phyloP scores from a whole-genome alignment of 2,797 vertebrate genomes.

The Hippoglossus hippoglossus region DNA sequence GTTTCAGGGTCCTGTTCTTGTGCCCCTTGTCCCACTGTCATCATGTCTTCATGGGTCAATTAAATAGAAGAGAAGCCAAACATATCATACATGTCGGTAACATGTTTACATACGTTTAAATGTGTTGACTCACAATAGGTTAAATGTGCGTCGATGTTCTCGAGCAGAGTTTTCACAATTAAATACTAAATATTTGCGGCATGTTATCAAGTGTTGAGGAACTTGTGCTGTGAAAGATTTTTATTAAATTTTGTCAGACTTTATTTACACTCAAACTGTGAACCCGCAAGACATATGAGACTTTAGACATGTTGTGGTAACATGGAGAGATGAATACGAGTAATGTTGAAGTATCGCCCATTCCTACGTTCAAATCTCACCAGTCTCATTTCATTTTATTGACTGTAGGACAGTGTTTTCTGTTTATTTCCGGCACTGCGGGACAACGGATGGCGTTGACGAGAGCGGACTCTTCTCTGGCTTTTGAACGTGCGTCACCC shows the following conservation, averaged over 20 bases:
- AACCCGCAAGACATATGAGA: constrained; percentile 34
- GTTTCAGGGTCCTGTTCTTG: no score
- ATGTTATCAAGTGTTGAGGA: constrained; percentile 36
- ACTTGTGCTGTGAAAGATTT: constrained; percentile 50
- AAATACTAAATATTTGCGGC: constrained; percentile 5
- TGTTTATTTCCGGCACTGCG: constrained; percentile 40
- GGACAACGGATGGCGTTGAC: constrained; percentile 37
- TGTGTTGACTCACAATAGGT: not conserved
- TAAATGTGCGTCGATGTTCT: no score
- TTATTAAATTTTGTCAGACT: constrained; percentile 48
- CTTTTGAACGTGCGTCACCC: constrained; percentile 43
- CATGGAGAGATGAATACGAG: constrained; percentile 25
- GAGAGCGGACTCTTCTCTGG: constrained; percentile 28
- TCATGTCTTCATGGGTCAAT: no score
- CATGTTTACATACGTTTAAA: not conserved
- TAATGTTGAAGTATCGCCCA: constrained; percentile 38
- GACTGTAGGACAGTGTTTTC: constrained; percentile 31
- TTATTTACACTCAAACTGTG: constrained; percentile 55
- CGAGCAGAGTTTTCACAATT: constrained; percentile 5
- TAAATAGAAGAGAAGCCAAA: no score
- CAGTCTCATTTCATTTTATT: constrained; percentile 41
- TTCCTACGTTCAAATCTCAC: constrained; percentile 30
- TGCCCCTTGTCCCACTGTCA: no score
- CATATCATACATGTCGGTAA: no score
- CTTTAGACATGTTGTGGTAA: constrained; percentile 24